These are phyloP conservation scores for Tachypleus tridentatus DNA, from an alignment of 1,140 invertebrate genomes.

Conservation along the genomic window DNA sequence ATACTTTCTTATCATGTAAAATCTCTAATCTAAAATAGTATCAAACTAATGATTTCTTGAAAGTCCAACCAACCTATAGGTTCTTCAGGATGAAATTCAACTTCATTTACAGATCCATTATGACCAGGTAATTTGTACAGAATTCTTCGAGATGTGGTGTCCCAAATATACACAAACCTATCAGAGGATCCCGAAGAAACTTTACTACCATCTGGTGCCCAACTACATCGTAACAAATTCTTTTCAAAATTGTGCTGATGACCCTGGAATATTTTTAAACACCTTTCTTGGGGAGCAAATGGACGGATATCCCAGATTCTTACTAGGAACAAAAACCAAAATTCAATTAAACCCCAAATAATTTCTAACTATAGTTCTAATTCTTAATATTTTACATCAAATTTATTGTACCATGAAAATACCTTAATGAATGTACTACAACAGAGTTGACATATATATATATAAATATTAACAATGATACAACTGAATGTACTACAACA, in stretches of 20 bases:
- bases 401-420: too few species aligned
- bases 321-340: slow-evolving; percentile 27
- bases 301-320: slow-evolving; percentile 57
- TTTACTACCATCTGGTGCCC: slow-evolving; percentile 75
- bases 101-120: slow-evolving; percentile 92
- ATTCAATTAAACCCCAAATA: too few species aligned
- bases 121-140: slow-evolving; percentile 97
- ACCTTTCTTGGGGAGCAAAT: slow-evolving; percentile 71
- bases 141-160: slow-evolving; percentile 72
- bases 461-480: too few species aligned
- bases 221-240: slow-evolving; percentile 73
- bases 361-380: too few species aligned
- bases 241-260: slow-evolving; percentile 99
- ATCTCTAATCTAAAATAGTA: too few species aligned
- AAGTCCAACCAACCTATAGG: slow-evolving; percentile 55
- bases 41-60: too few species aligned
- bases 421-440: too few species aligned
- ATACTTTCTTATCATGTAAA: too few species aligned
- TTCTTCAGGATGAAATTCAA: slow-evolving; percentile 91
- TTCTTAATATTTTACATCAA: too few species aligned
- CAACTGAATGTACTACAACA: too few species aligned
- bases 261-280: slow-evolving; percentile 81
- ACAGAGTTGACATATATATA: too few species aligned
- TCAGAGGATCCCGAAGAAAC: slow-evolving; percentile 87
- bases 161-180: slow-evolving; percentile 93